Conservation (phyloP, 2,888 invertebrate genomes). For the Zaprionus lineosus region DNA sequence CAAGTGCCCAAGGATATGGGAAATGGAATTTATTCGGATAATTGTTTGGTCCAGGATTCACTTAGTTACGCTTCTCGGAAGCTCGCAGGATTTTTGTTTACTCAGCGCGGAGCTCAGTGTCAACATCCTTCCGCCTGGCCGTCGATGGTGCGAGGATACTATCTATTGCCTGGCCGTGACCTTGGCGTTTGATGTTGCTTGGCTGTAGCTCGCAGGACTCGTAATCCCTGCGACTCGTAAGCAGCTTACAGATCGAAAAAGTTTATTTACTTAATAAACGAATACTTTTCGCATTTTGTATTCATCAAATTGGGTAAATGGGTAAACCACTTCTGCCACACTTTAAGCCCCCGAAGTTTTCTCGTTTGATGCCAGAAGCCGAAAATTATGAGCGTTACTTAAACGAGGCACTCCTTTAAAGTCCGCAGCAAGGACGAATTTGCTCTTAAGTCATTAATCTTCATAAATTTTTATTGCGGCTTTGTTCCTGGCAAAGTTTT, state of each 20-base stretch:
- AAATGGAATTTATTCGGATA: conserved; percentile 42
- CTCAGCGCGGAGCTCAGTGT: too few relatives aligned
- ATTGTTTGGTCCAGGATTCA: too few relatives aligned
- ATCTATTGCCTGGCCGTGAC: too few relatives aligned
- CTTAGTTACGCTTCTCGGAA: too few relatives aligned
- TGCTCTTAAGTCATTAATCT: conserved; percentile 57
- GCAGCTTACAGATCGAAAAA: conserved; percentile 35
- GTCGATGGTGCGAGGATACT: too few relatives aligned
- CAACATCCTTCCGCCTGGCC: too few relatives aligned
- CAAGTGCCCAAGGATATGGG: conserved; percentile 1
- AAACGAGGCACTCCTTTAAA: conserved; percentile 26
- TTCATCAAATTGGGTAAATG: conserved; percentile 33
- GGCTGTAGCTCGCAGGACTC: conserved; percentile 15
- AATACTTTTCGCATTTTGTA: conserved; percentile 29
- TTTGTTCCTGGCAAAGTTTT: conserved; percentile 34
- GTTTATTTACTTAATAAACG: conserved; percentile 49
- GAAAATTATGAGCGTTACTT: conserved; percentile 39
- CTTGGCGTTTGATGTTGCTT: conserved; percentile 46
- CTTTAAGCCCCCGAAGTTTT: conserved; percentile 27
- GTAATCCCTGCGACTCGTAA: conserved; percentile 31
- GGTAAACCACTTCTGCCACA: conserved; percentile 21
- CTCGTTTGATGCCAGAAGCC: background rate
- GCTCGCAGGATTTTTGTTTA: too few relatives aligned
- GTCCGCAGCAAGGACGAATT: conserved; percentile 27
- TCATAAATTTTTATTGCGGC: conserved; percentile 66